Evolutionary conservation across 2,888 invertebrate species (phyloP).

Genomic region (Lomographa bimaculata): DNA sequence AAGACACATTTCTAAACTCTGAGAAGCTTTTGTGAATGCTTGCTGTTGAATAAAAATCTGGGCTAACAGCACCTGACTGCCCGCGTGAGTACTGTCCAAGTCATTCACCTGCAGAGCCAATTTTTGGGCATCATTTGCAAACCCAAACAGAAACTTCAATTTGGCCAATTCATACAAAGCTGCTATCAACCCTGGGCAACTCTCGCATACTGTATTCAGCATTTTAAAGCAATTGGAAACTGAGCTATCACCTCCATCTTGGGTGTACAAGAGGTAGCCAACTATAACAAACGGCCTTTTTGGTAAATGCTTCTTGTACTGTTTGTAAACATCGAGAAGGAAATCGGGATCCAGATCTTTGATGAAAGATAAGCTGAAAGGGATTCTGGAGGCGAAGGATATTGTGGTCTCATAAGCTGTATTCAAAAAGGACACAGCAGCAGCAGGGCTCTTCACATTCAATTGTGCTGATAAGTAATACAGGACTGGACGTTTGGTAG

Average conservation of each 20-base stretch:
- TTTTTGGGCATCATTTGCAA: conserved; percentile 87
- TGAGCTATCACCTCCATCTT: conserved; percentile 72
- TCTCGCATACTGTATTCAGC: conserved; percentile 88
- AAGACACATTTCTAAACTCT: conserved; percentile 93
- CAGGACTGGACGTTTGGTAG: conserved; percentile 86
- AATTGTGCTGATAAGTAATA: conserved; percentile 88
- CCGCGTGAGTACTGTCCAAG: conserved; percentile 90
- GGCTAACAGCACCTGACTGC: conserved; percentile 93
- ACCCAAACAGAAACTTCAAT: conserved; percentile 91
- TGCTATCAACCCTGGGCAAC: conserved; percentile 91
- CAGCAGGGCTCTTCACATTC: conserved; percentile 75
- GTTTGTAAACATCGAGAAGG: conserved; percentile 89
- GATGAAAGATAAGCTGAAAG: conserved; percentile 90
- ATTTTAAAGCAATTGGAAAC: conserved; percentile 85
- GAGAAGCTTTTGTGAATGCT: conserved; percentile 90
- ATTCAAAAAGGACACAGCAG: conserved; percentile 84
- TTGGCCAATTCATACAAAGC: conserved; percentile 89
- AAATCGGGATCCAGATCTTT: conserved; percentile 93
- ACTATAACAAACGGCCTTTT: conserved; percentile 81
- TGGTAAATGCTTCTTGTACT: conserved; percentile 90
- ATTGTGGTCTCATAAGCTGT: conserved; percentile 84
- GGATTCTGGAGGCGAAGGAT: conserved; percentile 67
- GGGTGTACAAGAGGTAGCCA: conserved; percentile 66
- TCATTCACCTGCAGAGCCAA: conserved; percentile 89
- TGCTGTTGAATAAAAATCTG: conserved; percentile 90